phyloP scores from a whole-genome alignment of 2,797 vertebrate genomes.

The Catamblyrhynchus diadema region DNA sequence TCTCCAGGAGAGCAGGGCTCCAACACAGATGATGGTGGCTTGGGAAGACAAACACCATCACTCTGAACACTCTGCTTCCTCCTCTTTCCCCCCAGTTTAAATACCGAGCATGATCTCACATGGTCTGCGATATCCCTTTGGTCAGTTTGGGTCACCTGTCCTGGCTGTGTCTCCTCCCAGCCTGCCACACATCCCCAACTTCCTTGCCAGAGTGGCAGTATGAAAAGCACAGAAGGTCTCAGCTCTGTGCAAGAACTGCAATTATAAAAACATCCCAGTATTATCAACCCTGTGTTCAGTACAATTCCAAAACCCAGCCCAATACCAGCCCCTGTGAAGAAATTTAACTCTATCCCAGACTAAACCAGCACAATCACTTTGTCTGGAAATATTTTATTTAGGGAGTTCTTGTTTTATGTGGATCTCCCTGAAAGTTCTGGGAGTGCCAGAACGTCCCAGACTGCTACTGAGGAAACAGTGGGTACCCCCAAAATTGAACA shows the following conservation, averaged over 20 bases:
- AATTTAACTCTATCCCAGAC: not conserved
- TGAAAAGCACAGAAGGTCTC: not conserved
- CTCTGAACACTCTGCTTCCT: not conserved
- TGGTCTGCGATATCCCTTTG: too few species aligned
- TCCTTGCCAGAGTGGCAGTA: not conserved
- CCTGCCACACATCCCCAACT: fast-evolving
- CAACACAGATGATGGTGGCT: too few species aligned
- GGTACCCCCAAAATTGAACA: not conserved
- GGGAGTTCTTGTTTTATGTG: not conserved
- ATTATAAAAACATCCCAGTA: not conserved
- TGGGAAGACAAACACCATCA: not conserved
- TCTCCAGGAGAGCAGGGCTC: not conserved
- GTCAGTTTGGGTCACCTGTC: too few species aligned
- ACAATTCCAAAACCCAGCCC: not conserved
- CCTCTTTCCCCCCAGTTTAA: fast-evolving
- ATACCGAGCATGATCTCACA: not conserved
- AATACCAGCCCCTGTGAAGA: not conserved
- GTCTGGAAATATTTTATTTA: not conserved
- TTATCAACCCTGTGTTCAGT: not conserved
- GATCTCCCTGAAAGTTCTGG: not conserved
- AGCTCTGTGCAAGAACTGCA: not conserved
- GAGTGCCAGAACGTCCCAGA: not conserved
- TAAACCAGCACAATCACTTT: not conserved
- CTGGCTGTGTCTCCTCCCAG: not conserved
- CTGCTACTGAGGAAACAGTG: not conserved